A percentile compares a stretch with the other conserved stretches of the same genome.
phyloP scores from a whole-genome alignment of 2,113 vertebrate species.

The Cairina moschata region DNA sequence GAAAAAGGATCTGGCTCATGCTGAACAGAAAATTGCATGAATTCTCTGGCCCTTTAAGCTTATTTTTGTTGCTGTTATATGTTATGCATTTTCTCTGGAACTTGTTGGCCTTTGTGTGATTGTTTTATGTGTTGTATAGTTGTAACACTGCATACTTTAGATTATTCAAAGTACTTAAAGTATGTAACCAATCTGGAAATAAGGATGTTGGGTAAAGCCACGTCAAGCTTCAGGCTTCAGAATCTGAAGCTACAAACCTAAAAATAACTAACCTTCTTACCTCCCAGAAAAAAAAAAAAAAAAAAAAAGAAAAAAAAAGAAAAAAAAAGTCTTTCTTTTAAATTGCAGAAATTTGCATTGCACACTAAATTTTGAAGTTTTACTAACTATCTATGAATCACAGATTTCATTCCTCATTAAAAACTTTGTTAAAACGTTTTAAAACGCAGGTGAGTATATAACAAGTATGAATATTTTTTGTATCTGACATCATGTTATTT shows the following conservation, averaged over 20 bases:
- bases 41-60: not conserved
- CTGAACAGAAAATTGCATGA: not conserved
- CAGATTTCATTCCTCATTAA: not conserved
- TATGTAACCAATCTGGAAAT: not conserved
- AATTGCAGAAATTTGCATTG: not conserved
- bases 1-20: not conserved
- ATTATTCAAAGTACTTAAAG: not conserved
- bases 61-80: not conserved
- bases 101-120: not conserved
- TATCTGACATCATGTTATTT: not conserved
- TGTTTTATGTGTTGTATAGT: not conserved
- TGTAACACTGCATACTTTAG: not conserved
- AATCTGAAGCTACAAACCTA: not conserved
- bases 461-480: not conserved
- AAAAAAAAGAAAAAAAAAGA: no score
- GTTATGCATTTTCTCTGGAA: not conserved
- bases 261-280: not conserved
- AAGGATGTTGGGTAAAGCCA: not conserved
- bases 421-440: not conserved
- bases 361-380: not conserved
- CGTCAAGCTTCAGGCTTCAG: not conserved
- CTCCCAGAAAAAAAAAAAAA: not conserved
- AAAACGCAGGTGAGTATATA: not conserved
- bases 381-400: not conserved
- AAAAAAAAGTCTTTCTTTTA: not conserved